Base-by-base conservation (phyloP, 1,140 invertebrate species). In the Stegodyphus mimosarum region DNA sequence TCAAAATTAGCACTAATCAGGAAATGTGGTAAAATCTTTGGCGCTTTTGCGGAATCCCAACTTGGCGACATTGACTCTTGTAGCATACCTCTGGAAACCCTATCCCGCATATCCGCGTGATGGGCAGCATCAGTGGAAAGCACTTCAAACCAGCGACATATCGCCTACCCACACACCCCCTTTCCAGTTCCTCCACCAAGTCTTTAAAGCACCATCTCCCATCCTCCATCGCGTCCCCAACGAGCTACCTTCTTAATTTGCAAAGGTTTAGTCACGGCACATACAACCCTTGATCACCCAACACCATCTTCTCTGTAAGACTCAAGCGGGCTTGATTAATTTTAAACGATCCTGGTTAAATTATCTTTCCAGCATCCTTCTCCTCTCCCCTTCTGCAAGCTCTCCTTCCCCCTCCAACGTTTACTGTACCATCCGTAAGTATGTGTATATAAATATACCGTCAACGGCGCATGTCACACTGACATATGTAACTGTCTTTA, bases 321-420 rank as follows among this genome's bases (percentile, higher is more conserved):
- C 10, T 9, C 48, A 50, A 10, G 52, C 11, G 18, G 17, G 55
- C 71, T 69, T 84, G 81, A 84, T 84, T 84, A 84, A 84, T 84
- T 84, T 84, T 76, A 84, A 84, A 76, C 81, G 81, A 84, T 84
- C 73, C 51, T 84, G 81, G 81, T 84, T 84, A 84, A 84, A 84
- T 84, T 84, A 84, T 84, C 72, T 84, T 60, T n/a, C 70, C 71
- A 49, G 13, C 69, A 9, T 49, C 69, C 10, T 33, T 13, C 80
- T 49, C 55, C 80, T 55, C 11, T 55, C 79, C 17, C 7, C 69
- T 51, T 63, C 55, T 60, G 1, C 3, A 33, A 33, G 33, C 33
- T 33, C 33, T 33, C 33, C 33, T 33, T 33, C 33, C 33, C 33
- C 33, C 33, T 33, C 33, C 33, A 33, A 33, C 33, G 33, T 33